Percentiles rank a stretch among this genome's conserved stretches.
Evolutionary conservation across 2,888 invertebrate species (phyloP).

Genomic region (Drosophila prolongata): DNA sequence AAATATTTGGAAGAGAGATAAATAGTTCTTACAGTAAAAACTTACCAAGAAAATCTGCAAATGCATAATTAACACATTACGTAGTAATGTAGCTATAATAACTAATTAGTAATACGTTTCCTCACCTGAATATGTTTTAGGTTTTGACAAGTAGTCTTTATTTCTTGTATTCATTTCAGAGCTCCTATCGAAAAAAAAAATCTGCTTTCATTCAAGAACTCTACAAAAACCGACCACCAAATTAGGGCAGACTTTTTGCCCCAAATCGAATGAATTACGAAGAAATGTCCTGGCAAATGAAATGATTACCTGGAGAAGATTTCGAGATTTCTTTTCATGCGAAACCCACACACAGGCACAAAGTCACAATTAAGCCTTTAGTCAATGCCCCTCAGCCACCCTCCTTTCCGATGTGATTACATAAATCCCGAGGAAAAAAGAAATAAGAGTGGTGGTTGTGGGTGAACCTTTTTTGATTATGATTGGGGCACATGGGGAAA

Average conservation of each 20-base stretch:
- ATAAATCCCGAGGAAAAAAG: conserved; percentile 45
- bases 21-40: no score
- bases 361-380: conserved; percentile 46
- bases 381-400: conserved; percentile 11
- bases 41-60: no score
- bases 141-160: no score
- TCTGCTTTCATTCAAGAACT: background rate
- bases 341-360: conserved; percentile 1
- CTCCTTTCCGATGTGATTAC: conserved; percentile 43
- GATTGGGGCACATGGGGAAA: conserved; percentile 33
- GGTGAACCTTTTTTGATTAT: conserved; percentile 50
- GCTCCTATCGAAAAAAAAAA: background rate
- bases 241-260: conserved; percentile 19
- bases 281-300: conserved; percentile 23
- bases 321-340: conserved; percentile 34
- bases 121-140: background rate
- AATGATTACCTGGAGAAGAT: conserved; percentile 29
- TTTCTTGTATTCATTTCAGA: background rate
- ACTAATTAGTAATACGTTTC: background rate
- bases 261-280: conserved; percentile 12
- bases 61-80: no score
- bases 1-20: no score
- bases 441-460: conserved; percentile 15
- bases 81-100: no score
- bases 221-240: conserved; percentile 6